Evolutionary conservation across 2,797 vertebrate species (phyloP).

Genomic region (Meda fulgida): DNA sequence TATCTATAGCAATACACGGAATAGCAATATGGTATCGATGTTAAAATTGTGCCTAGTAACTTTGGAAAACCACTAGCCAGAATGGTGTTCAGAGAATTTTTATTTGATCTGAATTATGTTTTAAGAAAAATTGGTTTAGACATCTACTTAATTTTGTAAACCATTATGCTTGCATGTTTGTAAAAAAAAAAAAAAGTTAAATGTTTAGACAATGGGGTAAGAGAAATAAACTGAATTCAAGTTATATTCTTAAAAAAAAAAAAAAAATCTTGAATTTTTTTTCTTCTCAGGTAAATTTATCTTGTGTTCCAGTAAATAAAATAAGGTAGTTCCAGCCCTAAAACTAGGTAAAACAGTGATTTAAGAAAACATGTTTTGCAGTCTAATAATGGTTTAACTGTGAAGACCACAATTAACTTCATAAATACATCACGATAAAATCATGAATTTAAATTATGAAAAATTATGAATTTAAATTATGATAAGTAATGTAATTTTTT

Average conservation of each 20-base stretch:
- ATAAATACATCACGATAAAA: too few relatives aligned
- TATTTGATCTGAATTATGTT: not conserved
- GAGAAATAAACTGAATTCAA: not conserved
- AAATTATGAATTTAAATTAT: too few relatives aligned
- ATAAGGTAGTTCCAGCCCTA: not conserved
- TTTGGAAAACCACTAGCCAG: too few relatives aligned
- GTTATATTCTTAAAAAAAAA: not conserved
- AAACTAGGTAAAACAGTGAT: not conserved
- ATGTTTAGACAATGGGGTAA: not conserved
- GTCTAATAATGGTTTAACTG: not conserved
- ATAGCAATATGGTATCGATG: too few relatives aligned
- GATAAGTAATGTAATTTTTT: too few relatives aligned
- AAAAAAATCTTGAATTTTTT: not conserved
- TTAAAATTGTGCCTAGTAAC: too few relatives aligned
- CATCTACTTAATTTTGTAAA: not conserved
- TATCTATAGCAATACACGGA: too few relatives aligned
- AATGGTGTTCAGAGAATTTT: not conserved
- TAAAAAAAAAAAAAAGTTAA: not conserved
- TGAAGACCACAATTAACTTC: too few relatives aligned
- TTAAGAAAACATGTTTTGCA: not conserved
- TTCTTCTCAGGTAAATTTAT: not conserved
- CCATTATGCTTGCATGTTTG: not conserved
- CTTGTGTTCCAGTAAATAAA: not conserved
- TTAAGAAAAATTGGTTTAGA: not conserved
- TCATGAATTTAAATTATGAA: too few relatives aligned